Conservation (phyloP, 1,140 invertebrate species). For the Aricia agestis region DNA sequence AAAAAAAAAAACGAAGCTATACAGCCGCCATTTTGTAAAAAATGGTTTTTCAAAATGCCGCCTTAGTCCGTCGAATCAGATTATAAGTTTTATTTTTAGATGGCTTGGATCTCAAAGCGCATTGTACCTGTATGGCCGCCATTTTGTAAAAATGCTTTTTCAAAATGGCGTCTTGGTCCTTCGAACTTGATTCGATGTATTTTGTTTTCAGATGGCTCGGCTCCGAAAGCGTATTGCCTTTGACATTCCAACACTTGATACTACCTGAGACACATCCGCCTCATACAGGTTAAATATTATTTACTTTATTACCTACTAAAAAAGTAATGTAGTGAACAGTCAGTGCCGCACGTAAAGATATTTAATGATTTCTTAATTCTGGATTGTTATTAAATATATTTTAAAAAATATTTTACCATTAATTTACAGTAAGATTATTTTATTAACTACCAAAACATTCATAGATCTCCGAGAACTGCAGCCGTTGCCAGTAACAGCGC, state of each 20-base stretch:
- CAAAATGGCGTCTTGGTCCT: background rate
- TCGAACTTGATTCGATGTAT: background rate
- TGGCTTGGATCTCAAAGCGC: constrained; percentile 89
- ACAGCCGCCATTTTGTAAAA: too few relatives aligned
- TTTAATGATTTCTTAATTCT: too few relatives aligned
- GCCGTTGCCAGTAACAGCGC: constrained; percentile 90
- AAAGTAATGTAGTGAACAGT: too few relatives aligned
- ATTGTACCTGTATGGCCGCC: constrained; percentile 46
- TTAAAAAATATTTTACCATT: too few relatives aligned
- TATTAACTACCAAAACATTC: constrained; percentile 28
- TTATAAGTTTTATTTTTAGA: constrained; percentile 37
- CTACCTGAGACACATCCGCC: constrained; percentile 95
- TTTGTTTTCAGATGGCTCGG: constrained; percentile 86
- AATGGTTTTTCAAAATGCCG: background rate
- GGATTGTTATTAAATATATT: too few relatives aligned
- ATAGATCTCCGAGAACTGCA: constrained; percentile 92
- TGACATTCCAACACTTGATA: constrained; percentile 94
- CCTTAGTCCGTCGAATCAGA: too few relatives aligned
- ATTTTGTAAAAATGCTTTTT: background rate
- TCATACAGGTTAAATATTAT: constrained; percentile 83
- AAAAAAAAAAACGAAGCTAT: background rate
- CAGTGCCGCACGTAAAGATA: too few relatives aligned
- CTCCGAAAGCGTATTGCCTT: constrained; percentile 82
- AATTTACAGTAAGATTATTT: too few relatives aligned
- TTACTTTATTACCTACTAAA: background rate